Evolutionary conservation across 1,140 invertebrate species (phyloP).

Genomic region (Ceratina calcarata): DNA sequence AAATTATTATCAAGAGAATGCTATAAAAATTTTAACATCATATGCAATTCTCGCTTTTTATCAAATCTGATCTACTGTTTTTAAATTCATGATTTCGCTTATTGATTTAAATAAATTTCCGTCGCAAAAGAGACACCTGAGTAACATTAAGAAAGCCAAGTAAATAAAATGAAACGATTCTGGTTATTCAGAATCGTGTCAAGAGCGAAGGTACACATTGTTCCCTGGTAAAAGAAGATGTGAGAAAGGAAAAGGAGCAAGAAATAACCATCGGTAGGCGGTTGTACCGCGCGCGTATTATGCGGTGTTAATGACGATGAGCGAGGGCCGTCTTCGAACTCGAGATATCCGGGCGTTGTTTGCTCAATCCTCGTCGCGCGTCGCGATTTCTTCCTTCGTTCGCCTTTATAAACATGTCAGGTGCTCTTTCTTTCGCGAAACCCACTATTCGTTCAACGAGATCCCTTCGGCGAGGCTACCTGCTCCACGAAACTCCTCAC

Average conservation of each 20-base stretch:
- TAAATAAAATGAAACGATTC: no score
- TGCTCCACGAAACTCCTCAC: constrained; percentile 5
- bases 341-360: constrained; percentile 49
- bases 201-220: constrained; percentile 39
- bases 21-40: no score
- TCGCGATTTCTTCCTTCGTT: constrained; percentile 45
- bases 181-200: constrained; percentile 17
- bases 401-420: constrained; percentile 57
- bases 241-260: neutral
- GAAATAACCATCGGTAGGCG: constrained; percentile 12
- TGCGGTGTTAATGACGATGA: constrained; percentile 63
- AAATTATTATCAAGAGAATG: no score
- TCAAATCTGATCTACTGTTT: no score
- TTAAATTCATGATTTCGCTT: no score
- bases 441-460: constrained; percentile 23
- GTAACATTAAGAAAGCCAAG: no score
- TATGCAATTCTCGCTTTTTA: no score
- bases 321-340: constrained; percentile 54
- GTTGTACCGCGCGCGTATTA: constrained; percentile 57
- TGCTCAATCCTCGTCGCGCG: constrained; percentile 54
- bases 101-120: no score
- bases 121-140: no score
- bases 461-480: constrained; percentile 40
- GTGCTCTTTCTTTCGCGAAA: constrained; percentile 28
- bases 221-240: neutral